Base-by-base conservation (phyloP, 2,113 vertebrate genomes). In the Varanus salvator region DNA sequence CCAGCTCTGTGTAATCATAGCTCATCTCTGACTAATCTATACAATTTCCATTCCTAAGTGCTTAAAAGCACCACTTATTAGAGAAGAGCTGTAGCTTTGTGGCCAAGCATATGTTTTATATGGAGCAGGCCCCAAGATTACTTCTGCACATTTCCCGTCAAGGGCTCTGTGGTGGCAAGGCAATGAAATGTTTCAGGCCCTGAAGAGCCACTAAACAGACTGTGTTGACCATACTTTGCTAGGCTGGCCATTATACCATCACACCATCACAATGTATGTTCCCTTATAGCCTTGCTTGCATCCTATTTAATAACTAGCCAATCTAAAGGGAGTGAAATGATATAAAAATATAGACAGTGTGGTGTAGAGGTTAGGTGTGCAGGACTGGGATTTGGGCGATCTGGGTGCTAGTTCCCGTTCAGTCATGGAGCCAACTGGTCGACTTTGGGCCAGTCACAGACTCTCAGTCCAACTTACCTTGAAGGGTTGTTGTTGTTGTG, bases 31-130 rank as follows among this genome's bases (percentile, higher is more conserved):
- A 15, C 68, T 48, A 54, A 88, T 48, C 80, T 78, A 88, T 88
- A 81, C 82, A 82, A 74, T 74, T 88, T 82, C 68, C 50, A 48
- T 88, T 83, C 52, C 83, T 88, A 82, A 88, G 80, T 88, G 80
- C 80, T 88, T 88, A 64, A 88, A 82, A 82, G 80, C 69, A 83
- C 17, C 69, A 48, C 80, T 48, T 81, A 87, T 50, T 80, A 50
- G 12, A 48, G 17, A 71, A 23, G 34, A 81, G 38, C 77, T 48
- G 80, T 3, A 74, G 80, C 44, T 84, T n/a, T 50, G 57, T 34
- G 72, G 34, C 64, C 4, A 1, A 84, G 44, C n/a, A 1, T 38
- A 76, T 29, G 48, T 75, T 66, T 34, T 52, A 34, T 77, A 57
- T 60, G 48, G n/a, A 11, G 44, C 7, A 52, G 57, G 3, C 15